These are phyloP conservation scores for Agriopis aurantiaria DNA, from an alignment of 2,888 invertebrate species.

Conservation along the genomic window DNA sequence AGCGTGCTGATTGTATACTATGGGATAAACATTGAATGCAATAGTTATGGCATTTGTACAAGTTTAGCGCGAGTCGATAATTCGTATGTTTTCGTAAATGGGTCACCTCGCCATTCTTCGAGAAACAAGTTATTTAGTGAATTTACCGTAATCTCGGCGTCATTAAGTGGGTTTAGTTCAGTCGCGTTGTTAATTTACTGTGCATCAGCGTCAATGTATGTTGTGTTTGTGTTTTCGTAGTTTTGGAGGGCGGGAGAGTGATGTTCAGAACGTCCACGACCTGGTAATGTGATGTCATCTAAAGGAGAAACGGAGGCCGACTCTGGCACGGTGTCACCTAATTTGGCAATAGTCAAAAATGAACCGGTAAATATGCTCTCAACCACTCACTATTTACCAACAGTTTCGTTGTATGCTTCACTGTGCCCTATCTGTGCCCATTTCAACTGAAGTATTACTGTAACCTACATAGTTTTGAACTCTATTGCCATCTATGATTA, in stretches of 20 bases:
- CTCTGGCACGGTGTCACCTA: constrained; percentile 85
- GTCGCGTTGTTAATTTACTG: constrained; percentile 45
- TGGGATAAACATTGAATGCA: constrained; percentile 58
- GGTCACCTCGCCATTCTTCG: constrained; percentile 85
- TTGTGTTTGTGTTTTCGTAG: constrained; percentile 71
- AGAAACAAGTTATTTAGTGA: constrained; percentile 73
- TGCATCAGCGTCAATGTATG: constrained; percentile 47
- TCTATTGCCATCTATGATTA: constrained; percentile 16
- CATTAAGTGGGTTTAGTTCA: constrained; percentile 49
- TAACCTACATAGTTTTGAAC: constrained; percentile 30
- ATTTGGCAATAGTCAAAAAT: constrained; percentile 77
- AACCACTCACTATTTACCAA: constrained; percentile 26
- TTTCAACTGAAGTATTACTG: constrained; percentile 31
- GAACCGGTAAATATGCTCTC: constrained; percentile 71
- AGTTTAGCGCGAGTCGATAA: constrained; percentile 78
- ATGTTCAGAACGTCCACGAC: constrained; percentile 79
- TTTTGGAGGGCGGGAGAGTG: constrained; percentile 81
- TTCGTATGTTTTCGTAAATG: constrained; percentile 85
- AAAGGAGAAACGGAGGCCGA: constrained; percentile 87
- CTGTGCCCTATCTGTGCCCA: constrained; percentile 29
- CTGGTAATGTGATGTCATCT: constrained; percentile 86
- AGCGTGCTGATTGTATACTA: constrained; percentile 44
- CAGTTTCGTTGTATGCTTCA: constrained; percentile 36
- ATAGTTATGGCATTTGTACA: constrained; percentile 69
- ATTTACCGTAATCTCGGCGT: constrained; percentile 56